These are phyloP conservation scores for Semicossyphus pulcher DNA, from an alignment of 2,113 vertebrate genomes.

Conservation along the genomic window DNA sequence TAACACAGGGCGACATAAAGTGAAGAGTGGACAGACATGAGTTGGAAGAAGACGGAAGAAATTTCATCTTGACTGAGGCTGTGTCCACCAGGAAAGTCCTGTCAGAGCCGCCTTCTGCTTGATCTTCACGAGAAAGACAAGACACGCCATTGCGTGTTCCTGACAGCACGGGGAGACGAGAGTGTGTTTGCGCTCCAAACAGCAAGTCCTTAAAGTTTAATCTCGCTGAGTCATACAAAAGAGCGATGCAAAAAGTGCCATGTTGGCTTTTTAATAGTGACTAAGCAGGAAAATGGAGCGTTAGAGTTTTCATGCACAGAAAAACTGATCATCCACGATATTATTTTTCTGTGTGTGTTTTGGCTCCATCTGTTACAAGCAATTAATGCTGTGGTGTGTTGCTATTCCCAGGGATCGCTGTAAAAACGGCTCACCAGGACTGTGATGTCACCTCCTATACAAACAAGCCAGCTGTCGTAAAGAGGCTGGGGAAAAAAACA, in stretches of 20 bases:
- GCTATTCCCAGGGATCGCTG: slow-evolving; percentile 9
- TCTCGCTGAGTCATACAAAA: slow-evolving; percentile 21
- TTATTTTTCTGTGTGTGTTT: background rate
- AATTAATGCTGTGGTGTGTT: background rate
- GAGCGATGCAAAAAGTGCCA: slow-evolving; percentile 1
- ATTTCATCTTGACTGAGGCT: slow-evolving; percentile 3
- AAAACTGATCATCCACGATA: slow-evolving; percentile 12
- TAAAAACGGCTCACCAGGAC: background rate
- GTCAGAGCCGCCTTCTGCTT: slow-evolving; percentile 19
- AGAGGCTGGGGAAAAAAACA: background rate
- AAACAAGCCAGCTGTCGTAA: background rate
- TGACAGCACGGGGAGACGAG: slow-evolving; percentile 14
- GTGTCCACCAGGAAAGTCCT: slow-evolving; percentile 15
- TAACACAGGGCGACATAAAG: slow-evolving; percentile 23
- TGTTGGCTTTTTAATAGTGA: slow-evolving; percentile 11
- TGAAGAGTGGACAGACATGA: slow-evolving; percentile 8
- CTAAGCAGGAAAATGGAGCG: slow-evolving; percentile 10
- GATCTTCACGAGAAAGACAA: slow-evolving; percentile 24
- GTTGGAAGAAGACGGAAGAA: background rate
- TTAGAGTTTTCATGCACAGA: background rate
- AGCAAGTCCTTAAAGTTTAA: slow-evolving; percentile 46
- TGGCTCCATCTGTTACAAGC: background rate
- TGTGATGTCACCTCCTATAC: background rate
- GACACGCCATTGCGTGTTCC: slow-evolving; percentile 11
- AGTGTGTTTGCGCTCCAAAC: slow-evolving; percentile 20